These are phyloP conservation scores for Datnioides undecimradiatus DNA, from an alignment of 2,113 vertebrate species.

Conservation along the genomic window DNA sequence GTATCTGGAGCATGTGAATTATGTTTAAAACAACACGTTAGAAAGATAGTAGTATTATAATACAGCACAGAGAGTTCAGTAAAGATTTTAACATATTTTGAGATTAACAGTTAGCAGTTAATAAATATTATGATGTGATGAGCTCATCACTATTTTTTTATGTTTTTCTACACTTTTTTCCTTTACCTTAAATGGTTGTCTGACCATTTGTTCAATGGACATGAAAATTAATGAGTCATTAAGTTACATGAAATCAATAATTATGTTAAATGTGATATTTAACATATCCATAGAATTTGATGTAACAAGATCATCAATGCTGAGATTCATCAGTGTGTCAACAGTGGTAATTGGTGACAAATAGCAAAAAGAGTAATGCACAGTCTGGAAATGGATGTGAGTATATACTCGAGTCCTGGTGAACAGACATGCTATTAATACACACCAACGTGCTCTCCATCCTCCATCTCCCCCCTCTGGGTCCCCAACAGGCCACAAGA, in stretches of 20 bases:
- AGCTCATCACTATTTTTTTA: too few relatives aligned
- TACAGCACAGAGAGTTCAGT: not conserved
- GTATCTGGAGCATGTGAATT: not conserved
- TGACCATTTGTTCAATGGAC: too few relatives aligned
- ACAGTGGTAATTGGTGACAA: constrained; percentile 8
- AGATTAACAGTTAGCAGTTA: too few relatives aligned
- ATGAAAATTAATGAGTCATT: too few relatives aligned
- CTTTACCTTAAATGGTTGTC: too few relatives aligned
- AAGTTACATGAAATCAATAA: too few relatives aligned
- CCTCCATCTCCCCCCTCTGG: constrained; percentile 57
- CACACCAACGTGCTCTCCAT: constrained; percentile 52
- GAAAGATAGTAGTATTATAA: not conserved
- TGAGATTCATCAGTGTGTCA: constrained; percentile 14
- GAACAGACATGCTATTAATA: constrained; percentile 83
- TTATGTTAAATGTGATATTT: too few relatives aligned
- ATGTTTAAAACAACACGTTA: too few relatives aligned
- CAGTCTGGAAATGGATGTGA: constrained; percentile 34
- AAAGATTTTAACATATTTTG: not conserved
- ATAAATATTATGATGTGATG: too few relatives aligned
- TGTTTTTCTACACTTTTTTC: too few relatives aligned
- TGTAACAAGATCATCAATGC: not conserved
- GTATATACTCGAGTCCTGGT: constrained; percentile 58
- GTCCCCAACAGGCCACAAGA: constrained; percentile 75
- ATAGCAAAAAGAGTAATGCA: not conserved
- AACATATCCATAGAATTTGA: too few relatives aligned